A percentile compares a stretch with the other conserved stretches of the same genome.
phyloP scores from a whole-genome alignment of 2,888 invertebrate genomes.

The Arrhopalites spinosus region DNA sequence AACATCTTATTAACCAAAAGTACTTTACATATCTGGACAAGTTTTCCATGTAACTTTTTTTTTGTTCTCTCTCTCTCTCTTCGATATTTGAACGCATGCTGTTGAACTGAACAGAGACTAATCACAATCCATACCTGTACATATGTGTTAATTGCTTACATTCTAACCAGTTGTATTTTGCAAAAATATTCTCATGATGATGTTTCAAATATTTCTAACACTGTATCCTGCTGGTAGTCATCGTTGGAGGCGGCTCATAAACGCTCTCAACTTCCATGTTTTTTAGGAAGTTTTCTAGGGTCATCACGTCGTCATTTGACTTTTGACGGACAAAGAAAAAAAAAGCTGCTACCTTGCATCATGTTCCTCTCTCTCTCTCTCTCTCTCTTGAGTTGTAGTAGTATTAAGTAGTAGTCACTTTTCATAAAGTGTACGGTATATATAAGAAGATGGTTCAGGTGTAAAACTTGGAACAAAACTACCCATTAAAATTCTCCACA shows the following conservation, averaged over 20 bases:
- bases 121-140: neutral
- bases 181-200: constrained; percentile 6
- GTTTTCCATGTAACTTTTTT: constrained; percentile 5
- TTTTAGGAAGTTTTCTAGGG: constrained; percentile 7
- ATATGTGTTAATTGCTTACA: constrained; percentile 28
- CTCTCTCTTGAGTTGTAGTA: neutral
- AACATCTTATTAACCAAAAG: neutral
- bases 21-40: constrained; percentile 24
- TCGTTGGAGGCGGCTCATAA: constrained; percentile 7
- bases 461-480: constrained; percentile 12
- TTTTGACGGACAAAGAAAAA: constrained; percentile 20
- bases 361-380: too few species aligned
- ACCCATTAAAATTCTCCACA: neutral
- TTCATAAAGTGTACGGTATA: too few species aligned
- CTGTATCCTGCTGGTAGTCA: neutral
- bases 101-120: neutral
- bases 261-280: constrained; percentile 5
- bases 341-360: neutral
- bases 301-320: constrained; percentile 18
- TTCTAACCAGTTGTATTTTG: constrained; percentile 26
- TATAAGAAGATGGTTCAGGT: neutral
- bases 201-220: neutral
- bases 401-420: neutral
- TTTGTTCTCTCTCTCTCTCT: neutral
- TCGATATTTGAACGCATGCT: neutral